A percentile compares a stretch with the other conserved stretches of the same genome.
Conservation (phyloP, 2,888 invertebrate genomes). For the Machimus rusticus region DNA sequence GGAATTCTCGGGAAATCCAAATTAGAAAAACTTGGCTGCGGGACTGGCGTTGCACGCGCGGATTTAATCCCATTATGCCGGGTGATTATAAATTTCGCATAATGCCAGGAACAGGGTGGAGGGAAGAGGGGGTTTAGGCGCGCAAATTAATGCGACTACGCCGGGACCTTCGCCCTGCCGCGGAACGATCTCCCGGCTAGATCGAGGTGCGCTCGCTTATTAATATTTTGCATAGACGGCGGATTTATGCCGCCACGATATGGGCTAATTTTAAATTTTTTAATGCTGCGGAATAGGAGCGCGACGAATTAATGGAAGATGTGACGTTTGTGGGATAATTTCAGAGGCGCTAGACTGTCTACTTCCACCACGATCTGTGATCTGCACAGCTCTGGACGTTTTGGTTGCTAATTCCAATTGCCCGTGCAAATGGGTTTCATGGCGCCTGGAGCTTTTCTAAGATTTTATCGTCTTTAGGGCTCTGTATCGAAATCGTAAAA, state of each 20-base stretch:
- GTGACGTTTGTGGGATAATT: constrained; percentile 44
- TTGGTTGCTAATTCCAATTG: neutral
- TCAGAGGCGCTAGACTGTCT: constrained; percentile 44
- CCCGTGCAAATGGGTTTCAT: neutral
- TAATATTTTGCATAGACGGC: neutral
- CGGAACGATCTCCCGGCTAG: neutral
- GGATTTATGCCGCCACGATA: neutral
- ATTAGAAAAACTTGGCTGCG: constrained; percentile 13
- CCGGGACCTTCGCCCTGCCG: neutral
- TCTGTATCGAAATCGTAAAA: neutral
- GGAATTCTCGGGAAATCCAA: constrained; percentile 13
- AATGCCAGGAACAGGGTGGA: neutral
- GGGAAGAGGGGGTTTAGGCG: neutral
- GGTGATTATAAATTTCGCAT: constrained; percentile 43
- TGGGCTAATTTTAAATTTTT: constrained; percentile 36
- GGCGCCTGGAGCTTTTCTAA: neutral
- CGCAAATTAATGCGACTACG: neutral
- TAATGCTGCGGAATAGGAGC: constrained; percentile 30
- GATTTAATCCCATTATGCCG: constrained; percentile 39
- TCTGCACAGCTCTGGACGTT: neutral
- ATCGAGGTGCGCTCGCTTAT: neutral
- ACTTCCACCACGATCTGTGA: neutral
- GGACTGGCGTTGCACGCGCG: neutral
- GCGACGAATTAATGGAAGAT: constrained; percentile 43
- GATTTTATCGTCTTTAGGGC: neutral